Conservation (phyloP, 2,888 invertebrate genomes). For the Rhagium mordax region DNA sequence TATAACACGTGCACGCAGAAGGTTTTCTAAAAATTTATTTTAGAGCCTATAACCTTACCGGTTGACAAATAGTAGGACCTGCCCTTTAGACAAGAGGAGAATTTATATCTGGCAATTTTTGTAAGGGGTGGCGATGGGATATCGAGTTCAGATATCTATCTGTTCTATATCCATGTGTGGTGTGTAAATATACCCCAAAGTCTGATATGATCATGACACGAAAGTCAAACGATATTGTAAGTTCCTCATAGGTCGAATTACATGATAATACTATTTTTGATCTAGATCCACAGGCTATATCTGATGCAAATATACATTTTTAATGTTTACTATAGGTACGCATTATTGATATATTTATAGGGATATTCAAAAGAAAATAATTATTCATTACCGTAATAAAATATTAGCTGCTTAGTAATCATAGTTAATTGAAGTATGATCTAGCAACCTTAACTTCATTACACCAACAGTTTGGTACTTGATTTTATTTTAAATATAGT, state of each 20-base stretch:
- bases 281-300: too few species aligned
- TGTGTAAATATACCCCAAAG: conserved; percentile 21
- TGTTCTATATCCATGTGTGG: conserved; percentile 17
- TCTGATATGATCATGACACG: conserved; percentile 8
- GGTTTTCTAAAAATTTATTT: conserved; percentile 31
- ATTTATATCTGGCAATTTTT: conserved; percentile 38
- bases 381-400: too few species aligned
- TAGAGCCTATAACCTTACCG: conserved; percentile 27
- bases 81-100: conserved; percentile 34
- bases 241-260: neutral
- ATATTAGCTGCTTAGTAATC: too few species aligned
- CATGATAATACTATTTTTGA: neutral
- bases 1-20: conserved; percentile 8
- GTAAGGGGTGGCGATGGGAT: conserved; percentile 29
- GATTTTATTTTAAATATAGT: too few species aligned
- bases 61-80: conserved; percentile 35
- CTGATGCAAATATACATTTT: too few species aligned
- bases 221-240: neutral
- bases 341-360: too few species aligned
- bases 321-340: too few species aligned
- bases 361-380: too few species aligned
- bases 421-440: too few species aligned
- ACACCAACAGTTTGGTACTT: too few species aligned
- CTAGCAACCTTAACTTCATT: too few species aligned
- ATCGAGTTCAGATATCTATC: conserved; percentile 30